These are phyloP conservation scores for Caenorhabditis sp. DNA, from an alignment of 2,888 invertebrate genomes.

Conservation along the genomic window DNA sequence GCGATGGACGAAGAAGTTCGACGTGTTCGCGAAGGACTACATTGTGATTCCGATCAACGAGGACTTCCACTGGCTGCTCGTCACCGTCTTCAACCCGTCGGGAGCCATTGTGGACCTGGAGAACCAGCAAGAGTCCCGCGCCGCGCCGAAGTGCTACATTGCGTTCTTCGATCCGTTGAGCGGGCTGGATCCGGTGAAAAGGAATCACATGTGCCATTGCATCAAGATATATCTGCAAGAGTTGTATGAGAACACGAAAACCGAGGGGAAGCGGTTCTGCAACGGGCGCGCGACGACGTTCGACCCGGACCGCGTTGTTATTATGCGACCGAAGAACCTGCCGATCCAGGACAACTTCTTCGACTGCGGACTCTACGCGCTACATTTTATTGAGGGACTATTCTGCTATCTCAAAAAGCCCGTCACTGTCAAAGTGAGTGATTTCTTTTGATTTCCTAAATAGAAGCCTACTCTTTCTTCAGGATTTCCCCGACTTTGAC, in stretches of 20 bases:
- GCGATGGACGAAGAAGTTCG: conserved; percentile 96
- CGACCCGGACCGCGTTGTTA: conserved; percentile 16
- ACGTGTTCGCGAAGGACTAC: conserved; percentile 96
- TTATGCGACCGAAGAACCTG: conserved; percentile 49
- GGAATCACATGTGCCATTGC: conserved; percentile 23
- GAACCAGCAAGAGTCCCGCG: conserved; percentile 83
- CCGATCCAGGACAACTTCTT: conserved; percentile 98
- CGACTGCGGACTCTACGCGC: conserved; percentile 94
- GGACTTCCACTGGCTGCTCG: conserved; percentile 85
- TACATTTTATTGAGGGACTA: conserved; percentile 96
- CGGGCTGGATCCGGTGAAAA: conserved; percentile 26
- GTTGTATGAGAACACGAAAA: conserved; percentile 21
- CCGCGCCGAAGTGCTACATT: conserved; percentile 31
- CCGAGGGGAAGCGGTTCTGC: conserved; percentile 1
- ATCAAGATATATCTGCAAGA: conserved; percentile 7
- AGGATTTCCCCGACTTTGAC: conserved; percentile 44
- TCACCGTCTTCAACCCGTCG: conserved; percentile 95
- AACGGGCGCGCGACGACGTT: not conserved
- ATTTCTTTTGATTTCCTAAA: not conserved
- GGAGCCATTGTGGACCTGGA: conserved; percentile 84
- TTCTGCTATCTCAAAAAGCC: conserved; percentile 26
- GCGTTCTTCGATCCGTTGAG: conserved; percentile 47
- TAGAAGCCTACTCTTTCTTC: not conserved
- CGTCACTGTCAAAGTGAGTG: conserved; percentile 21
- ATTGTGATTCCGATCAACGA: conserved; percentile 97